Evolutionary conservation across 1,140 invertebrate species (phyloP).

Genomic region (Rhizoglyphus robini): DNA sequence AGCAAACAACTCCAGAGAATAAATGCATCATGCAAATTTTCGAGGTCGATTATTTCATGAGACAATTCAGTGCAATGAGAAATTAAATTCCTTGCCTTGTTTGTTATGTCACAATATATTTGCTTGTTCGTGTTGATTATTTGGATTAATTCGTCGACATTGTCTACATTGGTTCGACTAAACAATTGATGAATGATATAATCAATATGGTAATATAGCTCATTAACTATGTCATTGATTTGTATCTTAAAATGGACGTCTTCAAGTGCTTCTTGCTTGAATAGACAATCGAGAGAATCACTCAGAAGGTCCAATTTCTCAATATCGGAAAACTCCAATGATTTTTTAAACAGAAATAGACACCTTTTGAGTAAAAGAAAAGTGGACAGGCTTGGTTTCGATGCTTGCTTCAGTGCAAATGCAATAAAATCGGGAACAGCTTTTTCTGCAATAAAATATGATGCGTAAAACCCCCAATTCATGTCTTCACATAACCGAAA

Average conservation of each 20-base stretch:
- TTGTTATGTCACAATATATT: neutral
- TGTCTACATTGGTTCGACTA: neutral
- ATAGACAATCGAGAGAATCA: no score
- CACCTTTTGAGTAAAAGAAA: neutral
- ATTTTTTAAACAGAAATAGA: neutral
- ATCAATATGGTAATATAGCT: neutral
- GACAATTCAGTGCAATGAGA: no score
- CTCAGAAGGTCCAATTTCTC: neutral
- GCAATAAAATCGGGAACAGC: neutral
- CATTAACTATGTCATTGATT: neutral
- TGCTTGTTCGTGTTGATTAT: no score
- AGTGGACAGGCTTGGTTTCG: neutral
- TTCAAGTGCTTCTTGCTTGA: neutral
- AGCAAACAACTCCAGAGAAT: neutral
- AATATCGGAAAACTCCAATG: neutral
- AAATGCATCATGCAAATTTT: neutral
- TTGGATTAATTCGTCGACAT: neutral
- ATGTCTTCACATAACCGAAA: neutral
- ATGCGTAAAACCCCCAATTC: no score
- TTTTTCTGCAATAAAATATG: no score
- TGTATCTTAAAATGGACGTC: neutral
- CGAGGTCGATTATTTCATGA: no score
- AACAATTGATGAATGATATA: neutral
- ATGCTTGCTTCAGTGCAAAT: neutral
- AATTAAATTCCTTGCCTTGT: neutral